These are phyloP conservation scores for Solenopsis invicta DNA, from an alignment of 1,140 invertebrate genomes.

Conservation along the genomic window DNA sequence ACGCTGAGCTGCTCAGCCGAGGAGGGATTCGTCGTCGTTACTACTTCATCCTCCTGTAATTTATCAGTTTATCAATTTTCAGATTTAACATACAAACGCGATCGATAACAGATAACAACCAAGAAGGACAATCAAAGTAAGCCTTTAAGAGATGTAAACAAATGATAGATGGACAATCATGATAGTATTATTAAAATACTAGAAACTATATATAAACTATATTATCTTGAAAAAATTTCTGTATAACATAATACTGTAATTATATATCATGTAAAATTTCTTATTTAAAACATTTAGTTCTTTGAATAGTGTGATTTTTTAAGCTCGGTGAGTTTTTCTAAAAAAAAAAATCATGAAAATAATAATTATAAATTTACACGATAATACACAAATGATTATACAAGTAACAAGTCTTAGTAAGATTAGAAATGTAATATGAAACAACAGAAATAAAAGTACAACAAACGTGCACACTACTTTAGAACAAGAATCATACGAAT, in stretches of 20 bases:
- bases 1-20: conserved; percentile 91
- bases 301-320: too few species aligned
- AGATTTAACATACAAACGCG: not conserved
- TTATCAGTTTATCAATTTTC: conserved; percentile 67
- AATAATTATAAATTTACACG: too few species aligned
- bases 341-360: too few species aligned
- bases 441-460: too few species aligned
- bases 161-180: conserved; percentile 9
- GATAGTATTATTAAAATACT: not conserved
- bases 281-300: not conserved
- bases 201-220: not conserved
- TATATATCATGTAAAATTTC: not conserved
- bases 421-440: too few species aligned
- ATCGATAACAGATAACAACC: not conserved
- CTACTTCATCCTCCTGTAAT: conserved; percentile 83
- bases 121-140: not conserved
- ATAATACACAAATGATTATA: too few species aligned
- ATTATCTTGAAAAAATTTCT: not conserved
- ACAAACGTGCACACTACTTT: too few species aligned
- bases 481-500: too few species aligned
- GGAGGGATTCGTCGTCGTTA: conserved; percentile 73
- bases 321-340: too few species aligned
- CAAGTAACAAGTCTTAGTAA: too few species aligned
- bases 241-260: not conserved
- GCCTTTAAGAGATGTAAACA: not conserved